Base-by-base conservation (phyloP, 1,140 invertebrate genomes). In the Megathymus violae region DNA sequence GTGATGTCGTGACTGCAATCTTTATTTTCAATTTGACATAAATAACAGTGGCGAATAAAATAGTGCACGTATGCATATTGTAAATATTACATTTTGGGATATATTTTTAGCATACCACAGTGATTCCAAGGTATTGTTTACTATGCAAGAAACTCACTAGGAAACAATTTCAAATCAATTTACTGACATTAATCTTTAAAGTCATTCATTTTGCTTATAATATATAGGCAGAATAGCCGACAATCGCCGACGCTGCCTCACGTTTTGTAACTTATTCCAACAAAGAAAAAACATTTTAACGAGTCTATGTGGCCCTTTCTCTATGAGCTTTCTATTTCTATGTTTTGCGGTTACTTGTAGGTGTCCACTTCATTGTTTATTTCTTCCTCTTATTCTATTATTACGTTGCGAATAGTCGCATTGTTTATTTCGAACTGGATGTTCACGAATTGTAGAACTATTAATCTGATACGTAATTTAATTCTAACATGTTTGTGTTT, bases 261-360 rank as follows among this genome's bases (percentile, higher is more conserved):
- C 72, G 69, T 77, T 75, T 72, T 72, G 68, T 76, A 72, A 74
- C 69, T 74, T 78, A 77, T 71, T 78, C 75, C 76, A 67, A 69
- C 72, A 64, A 78, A 72, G 68, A 74, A 76, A 80, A 82, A 78
- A 75, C 65, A 52, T 69, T 47, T 71, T 69, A 81, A 71, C 60
- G 65, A 75, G 74, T 76, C 74, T 46, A 54, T 74, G 60, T 67
- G 59, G 76, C 78, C 84, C 80, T 87, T 87, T 87, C 79, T 80
- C 78, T 76, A 46, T 74, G 56, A 71, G 71, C 81, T 84, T 85
- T 82, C 77, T 83, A 83, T 67, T 78, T 71, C 75, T 72, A 71
- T 65, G 61, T 74, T 71, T 64, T 69, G 68, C 59, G 64, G 63
- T 63, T 61, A 69, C 59, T 54, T 62, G 47, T 43, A 64, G 47